A percentile compares a stretch with the other conserved stretches of the same genome.
phyloP scores from a whole-genome alignment of 1,140 invertebrate genomes.

The Asbolus verrucosus region DNA sequence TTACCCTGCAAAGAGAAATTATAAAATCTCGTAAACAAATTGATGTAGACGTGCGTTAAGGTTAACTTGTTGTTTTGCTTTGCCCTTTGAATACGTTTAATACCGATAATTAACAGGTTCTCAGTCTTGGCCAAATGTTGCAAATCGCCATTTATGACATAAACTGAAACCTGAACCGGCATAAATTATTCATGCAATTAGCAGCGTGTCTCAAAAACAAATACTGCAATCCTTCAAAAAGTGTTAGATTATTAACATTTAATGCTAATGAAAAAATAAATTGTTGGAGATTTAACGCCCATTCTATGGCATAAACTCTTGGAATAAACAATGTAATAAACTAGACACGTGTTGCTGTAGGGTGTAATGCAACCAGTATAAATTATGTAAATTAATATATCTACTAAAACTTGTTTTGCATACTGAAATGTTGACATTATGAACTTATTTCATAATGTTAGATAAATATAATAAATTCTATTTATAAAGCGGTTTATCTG shows the following conservation, averaged over 20 bases:
- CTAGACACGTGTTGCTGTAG: constrained; percentile 36
- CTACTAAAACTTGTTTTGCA: constrained; percentile 42
- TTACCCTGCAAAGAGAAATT: constrained; percentile 23
- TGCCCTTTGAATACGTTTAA: constrained; percentile 7
- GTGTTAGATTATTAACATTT: constrained; percentile 8
- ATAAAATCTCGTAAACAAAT: constrained; percentile 37
- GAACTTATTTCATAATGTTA: constrained; percentile 34
- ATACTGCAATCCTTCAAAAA: too few species aligned
- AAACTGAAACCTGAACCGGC: neutral
- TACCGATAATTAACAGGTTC: neutral
- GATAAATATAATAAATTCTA: constrained; percentile 37
- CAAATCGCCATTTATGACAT: too few species aligned
- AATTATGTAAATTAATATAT: constrained; percentile 43
- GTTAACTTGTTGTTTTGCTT: constrained; percentile 7
- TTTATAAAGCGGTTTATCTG: constrained; percentile 6
- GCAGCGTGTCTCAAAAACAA: too few species aligned
- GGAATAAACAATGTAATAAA: constrained; percentile 42
- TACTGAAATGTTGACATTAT: constrained; percentile 39
- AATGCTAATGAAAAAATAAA: neutral
- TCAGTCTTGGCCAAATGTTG: too few species aligned
- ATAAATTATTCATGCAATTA: neutral
- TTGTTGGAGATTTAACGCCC: too few species aligned
- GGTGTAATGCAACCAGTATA: constrained; percentile 43
- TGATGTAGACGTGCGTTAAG: neutral
- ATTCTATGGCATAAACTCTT: neutral